Evolutionary conservation across 2,888 invertebrate species (phyloP).

Genomic region (Pherbina coryleti): DNA sequence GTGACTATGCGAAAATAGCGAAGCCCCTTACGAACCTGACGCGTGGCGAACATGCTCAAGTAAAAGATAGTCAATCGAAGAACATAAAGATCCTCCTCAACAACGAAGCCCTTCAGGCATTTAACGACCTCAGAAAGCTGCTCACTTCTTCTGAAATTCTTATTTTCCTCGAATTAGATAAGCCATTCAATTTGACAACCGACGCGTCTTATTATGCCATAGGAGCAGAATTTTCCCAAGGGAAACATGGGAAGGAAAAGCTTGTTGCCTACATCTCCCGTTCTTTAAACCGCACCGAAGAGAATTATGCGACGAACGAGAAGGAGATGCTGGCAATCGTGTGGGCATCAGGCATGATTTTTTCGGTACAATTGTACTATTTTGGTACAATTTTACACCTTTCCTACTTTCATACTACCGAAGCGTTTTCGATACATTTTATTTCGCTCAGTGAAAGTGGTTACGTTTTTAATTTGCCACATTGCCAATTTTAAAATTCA

Average conservation of each 20-base stretch:
- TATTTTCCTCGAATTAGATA: slow-evolving; percentile 33
- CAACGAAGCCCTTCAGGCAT: slow-evolving; percentile 3
- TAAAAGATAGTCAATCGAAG: slow-evolving; percentile 20
- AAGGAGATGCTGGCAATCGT: slow-evolving; percentile 40
- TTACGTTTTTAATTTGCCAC: too few species aligned
- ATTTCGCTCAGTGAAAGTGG: too few species aligned
- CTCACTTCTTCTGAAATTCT: slow-evolving; percentile 30
- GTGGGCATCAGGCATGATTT: too few species aligned
- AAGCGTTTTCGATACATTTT: too few species aligned
- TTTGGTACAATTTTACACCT: too few species aligned
- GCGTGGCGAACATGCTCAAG: slow-evolving; percentile 3
- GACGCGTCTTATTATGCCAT: slow-evolving; percentile 41
- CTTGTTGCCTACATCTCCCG: slow-evolving; percentile 6
- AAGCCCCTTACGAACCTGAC: background rate
- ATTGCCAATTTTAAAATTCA: too few species aligned
- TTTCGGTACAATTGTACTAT: too few species aligned
- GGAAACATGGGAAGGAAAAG: slow-evolving; percentile 13
- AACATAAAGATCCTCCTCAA: background rate
- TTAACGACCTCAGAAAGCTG: slow-evolving; percentile 23
- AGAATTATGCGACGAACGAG: too few species aligned
- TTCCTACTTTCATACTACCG: too few species aligned
- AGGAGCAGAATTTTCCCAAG: slow-evolving; percentile 21
- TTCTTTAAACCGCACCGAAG: slow-evolving; percentile 6
- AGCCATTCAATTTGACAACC: slow-evolving; percentile 36
- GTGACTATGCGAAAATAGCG: slow-evolving; percentile 3